Percentiles rank a stretch among this genome's conserved stretches.
phyloP scores from a whole-genome alignment of 2,113 vertebrate genomes.

The zebrafish (Danio rerio) region DNA sequence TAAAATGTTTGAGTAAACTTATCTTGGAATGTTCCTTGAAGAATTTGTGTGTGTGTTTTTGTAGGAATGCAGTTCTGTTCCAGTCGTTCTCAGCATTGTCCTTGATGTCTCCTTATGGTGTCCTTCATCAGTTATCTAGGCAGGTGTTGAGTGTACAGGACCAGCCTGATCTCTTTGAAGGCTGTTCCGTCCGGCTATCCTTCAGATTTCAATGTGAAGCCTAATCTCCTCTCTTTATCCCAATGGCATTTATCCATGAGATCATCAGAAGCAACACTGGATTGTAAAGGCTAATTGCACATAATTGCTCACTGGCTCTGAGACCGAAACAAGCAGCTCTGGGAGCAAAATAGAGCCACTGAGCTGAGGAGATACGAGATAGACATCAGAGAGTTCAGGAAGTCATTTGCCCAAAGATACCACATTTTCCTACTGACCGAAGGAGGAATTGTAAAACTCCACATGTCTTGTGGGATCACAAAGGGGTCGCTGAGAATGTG shows the following conservation, averaged over 20 bases:
- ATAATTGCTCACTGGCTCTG: slow-evolving; percentile 52
- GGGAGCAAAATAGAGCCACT: slow-evolving; percentile 15
- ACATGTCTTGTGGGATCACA: slow-evolving; percentile 18
- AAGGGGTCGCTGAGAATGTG: slow-evolving; percentile 18
- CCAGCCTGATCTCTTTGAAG: slow-evolving; percentile 46
- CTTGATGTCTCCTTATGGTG: slow-evolving; percentile 49
- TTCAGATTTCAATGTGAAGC: slow-evolving; percentile 28
- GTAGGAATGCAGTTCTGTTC: slow-evolving; percentile 21
- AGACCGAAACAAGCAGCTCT: slow-evolving; percentile 32
- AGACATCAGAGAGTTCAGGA: slow-evolving; percentile 35
- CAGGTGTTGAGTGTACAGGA: slow-evolving; percentile 32
- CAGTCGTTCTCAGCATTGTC: slow-evolving; percentile 39
- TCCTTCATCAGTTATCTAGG: slow-evolving; percentile 42
- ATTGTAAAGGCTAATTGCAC: slow-evolving; percentile 58
- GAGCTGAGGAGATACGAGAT: slow-evolving; percentile 35
- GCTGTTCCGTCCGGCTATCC: neutral
- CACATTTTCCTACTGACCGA: slow-evolving; percentile 25
- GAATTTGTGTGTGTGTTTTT: slow-evolving; percentile 4
- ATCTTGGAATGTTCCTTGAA: slow-evolving; percentile 1
- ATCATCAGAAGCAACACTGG: slow-evolving; percentile 42
- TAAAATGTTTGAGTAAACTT: no score
- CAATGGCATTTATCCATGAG: slow-evolving; percentile 50
- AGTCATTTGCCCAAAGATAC: slow-evolving; percentile 32
- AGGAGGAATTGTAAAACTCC: neutral
- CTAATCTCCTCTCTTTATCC: slow-evolving; percentile 42